Evolutionary conservation across 1,140 invertebrate genomes (phyloP).

Genomic region (Battus philenor): DNA sequence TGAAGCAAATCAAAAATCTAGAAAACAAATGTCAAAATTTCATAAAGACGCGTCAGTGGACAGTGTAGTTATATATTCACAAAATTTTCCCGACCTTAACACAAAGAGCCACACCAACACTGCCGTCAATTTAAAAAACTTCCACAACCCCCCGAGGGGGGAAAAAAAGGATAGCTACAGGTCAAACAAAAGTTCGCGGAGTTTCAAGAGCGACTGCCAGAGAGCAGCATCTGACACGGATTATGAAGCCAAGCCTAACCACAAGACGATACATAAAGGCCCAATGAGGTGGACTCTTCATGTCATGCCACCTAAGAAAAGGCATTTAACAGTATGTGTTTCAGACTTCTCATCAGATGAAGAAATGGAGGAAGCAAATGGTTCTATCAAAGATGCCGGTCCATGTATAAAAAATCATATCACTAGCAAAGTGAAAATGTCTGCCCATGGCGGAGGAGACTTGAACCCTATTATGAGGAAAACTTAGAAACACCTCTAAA

Average conservation of each 20-base stretch:
- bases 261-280: constrained; percentile 39
- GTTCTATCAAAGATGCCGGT: constrained; percentile 47
- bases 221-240: constrained; percentile 59
- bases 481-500: constrained; percentile 30
- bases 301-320: constrained; percentile 57
- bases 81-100: constrained; percentile 66
- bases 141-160: constrained; percentile 67
- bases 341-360: constrained; percentile 65
- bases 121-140: constrained; percentile 70
- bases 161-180: constrained; percentile 62
- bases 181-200: constrained; percentile 34
- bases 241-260: constrained; percentile 42
- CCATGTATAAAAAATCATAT: constrained; percentile 46
- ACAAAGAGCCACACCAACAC: constrained; percentile 49
- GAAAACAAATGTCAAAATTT: constrained; percentile 47
- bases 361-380: constrained; percentile 38
- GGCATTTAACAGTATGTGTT: constrained; percentile 51
- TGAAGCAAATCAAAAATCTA: constrained; percentile 32
- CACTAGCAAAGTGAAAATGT: constrained; percentile 49
- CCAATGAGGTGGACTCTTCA: constrained; percentile 55
- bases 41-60: constrained; percentile 56
- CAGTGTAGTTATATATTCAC: constrained; percentile 63
- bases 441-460: constrained; percentile 61
- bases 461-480: constrained; percentile 60
- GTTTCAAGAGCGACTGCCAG: constrained; percentile 44